Percentiles rank a stretch among this genome's conserved stretches.
Evolutionary conservation across 2,113 vertebrate genomes (phyloP).

Genomic region (Chaetorhynchus papuensis): DNA sequence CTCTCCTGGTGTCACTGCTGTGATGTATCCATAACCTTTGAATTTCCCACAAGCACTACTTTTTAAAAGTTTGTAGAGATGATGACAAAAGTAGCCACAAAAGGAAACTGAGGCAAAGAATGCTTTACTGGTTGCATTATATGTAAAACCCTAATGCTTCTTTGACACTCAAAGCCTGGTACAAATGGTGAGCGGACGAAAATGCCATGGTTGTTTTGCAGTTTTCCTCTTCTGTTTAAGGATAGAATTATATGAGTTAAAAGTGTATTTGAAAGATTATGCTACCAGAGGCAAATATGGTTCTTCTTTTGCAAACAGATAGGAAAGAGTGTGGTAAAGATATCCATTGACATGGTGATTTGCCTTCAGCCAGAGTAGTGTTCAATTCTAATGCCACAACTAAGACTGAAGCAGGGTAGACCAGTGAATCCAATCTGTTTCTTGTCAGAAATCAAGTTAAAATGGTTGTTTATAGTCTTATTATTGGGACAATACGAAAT

Average conservation of each 20-base stretch:
- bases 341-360: background rate
- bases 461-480: background rate
- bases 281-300: background rate
- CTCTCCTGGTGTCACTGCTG: background rate
- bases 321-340: background rate
- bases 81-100: background rate
- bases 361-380: background rate
- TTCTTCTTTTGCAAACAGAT: background rate
- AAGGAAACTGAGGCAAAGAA: background rate
- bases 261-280: background rate
- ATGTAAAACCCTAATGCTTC: background rate
- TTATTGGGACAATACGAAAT: background rate
- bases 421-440: background rate
- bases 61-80: background rate
- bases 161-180: background rate
- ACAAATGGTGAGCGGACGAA: background rate
- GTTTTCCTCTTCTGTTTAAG: background rate
- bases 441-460: background rate
- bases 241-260: background rate
- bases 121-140: background rate
- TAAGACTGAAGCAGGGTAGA: background rate
- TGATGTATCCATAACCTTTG: background rate
- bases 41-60: background rate
- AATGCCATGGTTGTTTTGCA: rapidly evolving
- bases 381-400: background rate